A percentile compares a stretch with the other conserved stretches of the same genome.
phyloP scores from a whole-genome alignment of 2,797 vertebrate species.

The Ceyx erithaca region DNA sequence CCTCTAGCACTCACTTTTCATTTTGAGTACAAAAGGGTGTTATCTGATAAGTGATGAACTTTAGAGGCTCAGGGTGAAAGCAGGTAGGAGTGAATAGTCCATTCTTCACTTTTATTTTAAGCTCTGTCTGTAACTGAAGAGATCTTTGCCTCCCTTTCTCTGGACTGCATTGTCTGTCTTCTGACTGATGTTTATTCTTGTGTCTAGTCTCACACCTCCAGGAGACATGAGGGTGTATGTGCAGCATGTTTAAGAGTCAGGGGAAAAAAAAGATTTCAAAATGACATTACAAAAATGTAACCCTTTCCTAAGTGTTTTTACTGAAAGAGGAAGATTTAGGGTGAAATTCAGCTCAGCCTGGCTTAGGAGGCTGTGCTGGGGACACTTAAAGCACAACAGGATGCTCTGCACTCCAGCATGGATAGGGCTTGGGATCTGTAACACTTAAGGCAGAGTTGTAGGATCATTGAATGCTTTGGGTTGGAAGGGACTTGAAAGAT shows the following conservation, averaged over 20 bases:
- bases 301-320: background rate
- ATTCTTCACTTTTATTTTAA: background rate
- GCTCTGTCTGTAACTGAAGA: background rate
- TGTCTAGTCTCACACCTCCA: background rate
- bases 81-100: background rate
- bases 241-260: background rate
- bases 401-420: background rate
- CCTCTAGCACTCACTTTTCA: background rate
- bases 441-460: background rate
- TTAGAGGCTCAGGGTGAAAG: background rate
- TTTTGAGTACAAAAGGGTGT: background rate
- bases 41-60: background rate
- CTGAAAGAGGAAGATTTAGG: background rate
- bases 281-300: background rate
- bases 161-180: background rate
- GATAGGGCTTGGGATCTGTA: background rate
- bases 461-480: background rate
- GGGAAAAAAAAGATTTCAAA: background rate
- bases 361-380: background rate
- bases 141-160: background rate
- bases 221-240: background rate
- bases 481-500: background rate
- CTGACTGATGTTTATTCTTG: background rate
- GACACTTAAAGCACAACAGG: background rate
- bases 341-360: background rate